Evolutionary conservation across 2,797 vertebrate genomes (phyloP), one percentile per base, ranked within the genome.

Genomic region (Notolabrus celidotus): DNA sequence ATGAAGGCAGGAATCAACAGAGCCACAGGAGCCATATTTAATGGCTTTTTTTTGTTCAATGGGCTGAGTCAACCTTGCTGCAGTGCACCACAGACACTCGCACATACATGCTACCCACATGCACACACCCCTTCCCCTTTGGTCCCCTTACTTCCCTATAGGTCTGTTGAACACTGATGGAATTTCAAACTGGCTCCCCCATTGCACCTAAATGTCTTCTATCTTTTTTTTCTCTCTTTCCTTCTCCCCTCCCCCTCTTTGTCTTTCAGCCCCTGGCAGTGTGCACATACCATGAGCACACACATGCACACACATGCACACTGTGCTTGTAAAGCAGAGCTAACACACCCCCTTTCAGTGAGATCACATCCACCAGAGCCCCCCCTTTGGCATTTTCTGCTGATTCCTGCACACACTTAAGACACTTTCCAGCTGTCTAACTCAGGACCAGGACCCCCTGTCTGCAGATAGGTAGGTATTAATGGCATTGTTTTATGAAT

Each of bases 381-480:
- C 43, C n/a, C 22, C 39, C 23, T 22, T n/a, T 23, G 29, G 34
- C 55, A 31, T 65, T 67, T 63, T 52, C 65, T 39, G 8, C 10
- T 77, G 58, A 22, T 52, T 77, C 43, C 69, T 71, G 58, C 74
- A 55, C 47, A 51, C 61, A 20, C 19, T 54, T 3, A 51, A n/a
- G 16, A 22, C 51, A 67, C 56, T 31, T 70, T 64, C 25, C 23
- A 11, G 42, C 66, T 9, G 39, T 46, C 68, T 9, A 7, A 41
- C 67, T 69, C 67, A 72, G 63, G 77, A 89, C 72, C 70, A 17
- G 31, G 71, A 69, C 80, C 1, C 75, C 68, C 73, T 80, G 29
- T 76, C 85, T 70, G 79, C 77, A 74, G 46, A 47, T 71, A 81
- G 87, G 88, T 91, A 84, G 49, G 83, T 39, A 31, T 23, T 10